Conservation (phyloP, 2,113 vertebrate species). For the Suricata suricatta region DNA sequence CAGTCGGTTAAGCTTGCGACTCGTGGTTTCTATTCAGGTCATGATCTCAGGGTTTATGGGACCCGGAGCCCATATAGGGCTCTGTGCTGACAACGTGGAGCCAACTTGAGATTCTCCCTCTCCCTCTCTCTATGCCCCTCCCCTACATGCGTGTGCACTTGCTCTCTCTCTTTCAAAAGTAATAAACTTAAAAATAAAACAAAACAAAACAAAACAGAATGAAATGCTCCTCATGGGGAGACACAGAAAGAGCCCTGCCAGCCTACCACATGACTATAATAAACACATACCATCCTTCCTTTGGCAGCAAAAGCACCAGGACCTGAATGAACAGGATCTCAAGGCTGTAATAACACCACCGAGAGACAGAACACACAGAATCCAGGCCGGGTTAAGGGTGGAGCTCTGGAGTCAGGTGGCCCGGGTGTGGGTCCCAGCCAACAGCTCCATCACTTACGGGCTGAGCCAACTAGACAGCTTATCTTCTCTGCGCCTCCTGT, state of each 20-base stretch:
- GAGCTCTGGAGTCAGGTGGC: background rate
- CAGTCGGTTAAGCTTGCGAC: too few relatives aligned
- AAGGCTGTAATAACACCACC: background rate
- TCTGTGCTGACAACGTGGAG: too few relatives aligned
- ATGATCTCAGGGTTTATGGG: too few relatives aligned
- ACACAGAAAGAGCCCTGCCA: background rate
- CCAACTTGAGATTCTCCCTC: too few relatives aligned
- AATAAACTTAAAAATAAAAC: too few relatives aligned
- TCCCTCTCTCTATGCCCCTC: too few relatives aligned
- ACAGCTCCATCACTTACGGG: background rate
- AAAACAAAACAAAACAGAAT: too few relatives aligned
- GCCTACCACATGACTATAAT: background rate
- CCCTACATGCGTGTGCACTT: too few relatives aligned
- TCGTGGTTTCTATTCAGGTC: too few relatives aligned
- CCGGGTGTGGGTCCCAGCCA: rapidly evolving
- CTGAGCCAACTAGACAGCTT: background rate
- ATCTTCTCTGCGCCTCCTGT: background rate
- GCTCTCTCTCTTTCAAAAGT: too few relatives aligned
- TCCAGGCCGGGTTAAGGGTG: rapidly evolving
- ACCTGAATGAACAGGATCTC: background rate
- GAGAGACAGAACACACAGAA: background rate
- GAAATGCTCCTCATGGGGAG: too few relatives aligned
- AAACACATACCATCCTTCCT: background rate
- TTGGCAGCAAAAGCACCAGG: background rate
- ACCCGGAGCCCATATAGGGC: too few relatives aligned